Percentiles rank a stretch among this genome's conserved stretches.
These are phyloP conservation scores for Benthosema pterotum DNA, from an alignment of 2,797 vertebrate genomes.

Conservation along the genomic window DNA sequence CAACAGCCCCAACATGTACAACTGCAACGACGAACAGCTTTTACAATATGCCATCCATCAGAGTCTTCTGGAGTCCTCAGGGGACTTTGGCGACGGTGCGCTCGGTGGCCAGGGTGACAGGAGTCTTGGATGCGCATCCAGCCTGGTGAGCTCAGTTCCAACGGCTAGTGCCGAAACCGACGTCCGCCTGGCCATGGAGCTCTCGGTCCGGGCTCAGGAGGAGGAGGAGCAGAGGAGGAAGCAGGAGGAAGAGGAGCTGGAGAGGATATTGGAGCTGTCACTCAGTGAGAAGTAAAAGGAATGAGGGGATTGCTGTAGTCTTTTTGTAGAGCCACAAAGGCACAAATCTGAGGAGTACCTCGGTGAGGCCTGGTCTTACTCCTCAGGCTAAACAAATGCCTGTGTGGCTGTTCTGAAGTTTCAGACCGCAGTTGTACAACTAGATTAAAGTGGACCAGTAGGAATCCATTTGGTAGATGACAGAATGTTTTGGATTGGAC, in stretches of 20 bases:
- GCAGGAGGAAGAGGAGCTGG: conserved; percentile 92
- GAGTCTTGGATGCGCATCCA: conserved; percentile 69
- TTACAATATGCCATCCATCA: conserved; percentile 98
- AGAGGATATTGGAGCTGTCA: conserved; percentile 90
- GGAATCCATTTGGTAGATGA: conserved; percentile 5
- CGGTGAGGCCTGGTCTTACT: too few species aligned
- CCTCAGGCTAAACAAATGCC: too few species aligned
- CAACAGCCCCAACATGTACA: conserved; percentile 83
- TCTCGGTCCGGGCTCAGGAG: conserved; percentile 87
- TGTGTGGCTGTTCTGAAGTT: too few species aligned
- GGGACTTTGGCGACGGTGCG: conserved; percentile 69
- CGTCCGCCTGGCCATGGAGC: conserved; percentile 91
- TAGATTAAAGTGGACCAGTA: too few species aligned
- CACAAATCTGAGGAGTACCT: too few species aligned
- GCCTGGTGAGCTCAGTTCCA: conserved; percentile 67
- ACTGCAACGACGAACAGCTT: conserved; percentile 91
- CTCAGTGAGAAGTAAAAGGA: conserved; percentile 90
- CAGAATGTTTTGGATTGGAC: conserved; percentile 67
- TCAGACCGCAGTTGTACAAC: too few species aligned
- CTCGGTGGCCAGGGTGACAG: conserved; percentile 87
- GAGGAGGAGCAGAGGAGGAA: conserved; percentile 83
- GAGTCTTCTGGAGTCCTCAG: conserved; percentile 88
- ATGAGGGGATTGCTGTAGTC: conserved; percentile 38
- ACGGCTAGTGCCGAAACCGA: conserved; percentile 86
- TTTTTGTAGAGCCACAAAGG: background rate